A percentile compares a stretch with the other conserved stretches of the same genome.
These are phyloP conservation scores for Poeciliopsis turrubarensis DNA, from an alignment of 2,113 vertebrate genomes.

Conservation along the genomic window DNA sequence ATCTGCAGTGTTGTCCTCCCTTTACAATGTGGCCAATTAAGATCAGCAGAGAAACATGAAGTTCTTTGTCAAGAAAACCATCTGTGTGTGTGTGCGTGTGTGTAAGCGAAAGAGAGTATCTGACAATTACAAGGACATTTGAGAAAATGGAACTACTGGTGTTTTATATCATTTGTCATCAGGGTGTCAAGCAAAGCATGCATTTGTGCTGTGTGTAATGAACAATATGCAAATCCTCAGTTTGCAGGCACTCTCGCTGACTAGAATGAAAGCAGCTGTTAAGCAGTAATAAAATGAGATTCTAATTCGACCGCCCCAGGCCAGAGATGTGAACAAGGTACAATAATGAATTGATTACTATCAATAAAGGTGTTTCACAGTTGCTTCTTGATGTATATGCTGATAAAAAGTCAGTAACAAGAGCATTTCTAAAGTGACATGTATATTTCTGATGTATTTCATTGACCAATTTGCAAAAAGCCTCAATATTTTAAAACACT, in stretches of 20 bases:
- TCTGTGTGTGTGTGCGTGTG: conserved; percentile 16
- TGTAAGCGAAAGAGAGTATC: not conserved
- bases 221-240: conserved; percentile 57
- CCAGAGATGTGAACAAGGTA: conserved; percentile 6
- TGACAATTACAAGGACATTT: conserved; percentile 38
- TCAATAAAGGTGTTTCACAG: not conserved
- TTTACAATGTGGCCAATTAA: conserved; percentile 54
- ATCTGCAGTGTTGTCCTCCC: conserved; percentile 32
- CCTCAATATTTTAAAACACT: not conserved
- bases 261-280: conserved; percentile 46
- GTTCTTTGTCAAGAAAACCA: conserved; percentile 25
- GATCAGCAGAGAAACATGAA: conserved; percentile 34
- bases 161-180: conserved; percentile 58
- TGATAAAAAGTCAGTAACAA: not conserved
- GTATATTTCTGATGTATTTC: not conserved
- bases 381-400: not conserved
- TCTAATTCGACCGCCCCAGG: not conserved
- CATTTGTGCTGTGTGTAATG: conserved; percentile 47
- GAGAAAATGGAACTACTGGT: conserved; percentile 53
- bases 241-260: conserved; percentile 36
- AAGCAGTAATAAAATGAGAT: conserved; percentile 46
- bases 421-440: not conserved
- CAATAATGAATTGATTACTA: not conserved
- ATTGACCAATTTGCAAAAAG: not conserved
- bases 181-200: conserved; percentile 45